phyloP scores from a whole-genome alignment of 2,797 vertebrate genomes.

The Pseudochaenichthys georgianus region DNA sequence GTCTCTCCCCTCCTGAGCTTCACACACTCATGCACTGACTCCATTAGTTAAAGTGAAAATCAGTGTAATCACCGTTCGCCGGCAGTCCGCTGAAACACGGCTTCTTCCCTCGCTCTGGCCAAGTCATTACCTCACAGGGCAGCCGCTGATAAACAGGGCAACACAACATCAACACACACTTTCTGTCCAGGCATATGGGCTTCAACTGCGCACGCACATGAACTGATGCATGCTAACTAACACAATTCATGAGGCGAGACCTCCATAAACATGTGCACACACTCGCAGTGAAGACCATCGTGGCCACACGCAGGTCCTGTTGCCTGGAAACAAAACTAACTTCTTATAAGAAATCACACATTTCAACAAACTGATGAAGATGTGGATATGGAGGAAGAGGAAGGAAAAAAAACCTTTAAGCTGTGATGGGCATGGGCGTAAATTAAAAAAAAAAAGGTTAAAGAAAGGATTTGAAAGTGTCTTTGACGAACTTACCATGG shows the following conservation, averaged over 20 bases:
- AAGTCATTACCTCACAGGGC: slow-evolving; percentile 21
- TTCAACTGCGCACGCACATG: background rate
- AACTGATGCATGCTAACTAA: slow-evolving; percentile 2
- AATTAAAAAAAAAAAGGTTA: slow-evolving; percentile 24
- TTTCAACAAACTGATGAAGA: slow-evolving; percentile 37
- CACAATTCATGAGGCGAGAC: slow-evolving; percentile 16
- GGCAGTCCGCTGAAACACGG: background rate
- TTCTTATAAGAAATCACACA: background rate
- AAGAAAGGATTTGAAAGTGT: slow-evolving; percentile 5
- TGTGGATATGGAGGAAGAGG: slow-evolving; percentile 1
- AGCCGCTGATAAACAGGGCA: background rate
- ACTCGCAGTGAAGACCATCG: slow-evolving; percentile 1
- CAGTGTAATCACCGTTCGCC: slow-evolving; percentile 14
- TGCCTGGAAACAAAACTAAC: slow-evolving; percentile 57
- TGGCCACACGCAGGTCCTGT: slow-evolving; percentile 21
- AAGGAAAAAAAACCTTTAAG: background rate
- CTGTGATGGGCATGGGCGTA: background rate
- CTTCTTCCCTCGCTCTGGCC: slow-evolving; percentile 13
- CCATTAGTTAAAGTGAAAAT: slow-evolving; percentile 19
- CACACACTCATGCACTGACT: background rate
- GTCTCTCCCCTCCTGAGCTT: background rate
- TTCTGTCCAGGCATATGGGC: background rate
- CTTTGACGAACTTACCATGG: slow-evolving; percentile 32
- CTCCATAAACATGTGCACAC: slow-evolving; percentile 24
- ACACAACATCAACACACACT: slow-evolving; percentile 5